Evolutionary conservation across 2,888 invertebrate genomes (phyloP).

Genomic region (Sepioteuthis lessoniana): DNA sequence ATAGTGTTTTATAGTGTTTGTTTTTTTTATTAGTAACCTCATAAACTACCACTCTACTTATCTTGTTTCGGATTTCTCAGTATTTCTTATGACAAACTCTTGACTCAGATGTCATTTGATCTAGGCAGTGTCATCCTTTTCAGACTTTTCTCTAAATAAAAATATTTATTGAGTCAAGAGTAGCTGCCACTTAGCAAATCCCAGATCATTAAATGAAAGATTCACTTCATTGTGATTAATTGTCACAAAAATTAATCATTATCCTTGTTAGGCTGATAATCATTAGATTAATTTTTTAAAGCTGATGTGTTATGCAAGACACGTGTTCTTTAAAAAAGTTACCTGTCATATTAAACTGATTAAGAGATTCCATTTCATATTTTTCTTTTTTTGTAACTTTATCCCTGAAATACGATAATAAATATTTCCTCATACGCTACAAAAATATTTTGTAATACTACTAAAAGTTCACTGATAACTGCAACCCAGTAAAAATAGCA

Average conservation of each 20-base stretch:
- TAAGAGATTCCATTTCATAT: not conserved
- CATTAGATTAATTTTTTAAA: not conserved
- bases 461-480: too few relatives aligned
- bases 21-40: too few relatives aligned
- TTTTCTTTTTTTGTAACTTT: too few relatives aligned
- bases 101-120: not conserved
- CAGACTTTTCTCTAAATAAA: not conserved
- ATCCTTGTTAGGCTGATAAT: not conserved
- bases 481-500: too few relatives aligned
- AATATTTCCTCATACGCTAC: too few relatives aligned
- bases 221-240: not conserved
- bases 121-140: not conserved
- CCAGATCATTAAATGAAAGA: not conserved
- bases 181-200: not conserved
- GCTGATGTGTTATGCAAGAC: not conserved
- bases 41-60: not conserved
- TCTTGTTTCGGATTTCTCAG: not conserved
- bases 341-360: slow-evolving; percentile 14
- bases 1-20: too few relatives aligned
- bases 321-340: not conserved
- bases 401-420: too few relatives aligned
- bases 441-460: too few relatives aligned
- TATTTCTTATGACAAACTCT: not conserved
- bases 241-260: not conserved
- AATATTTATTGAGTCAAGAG: not conserved